Evolutionary conservation across 2,888 invertebrate genomes (phyloP), one percentile per base, ranked within the genome.

Genomic region (Copidosoma aretas): DNA sequence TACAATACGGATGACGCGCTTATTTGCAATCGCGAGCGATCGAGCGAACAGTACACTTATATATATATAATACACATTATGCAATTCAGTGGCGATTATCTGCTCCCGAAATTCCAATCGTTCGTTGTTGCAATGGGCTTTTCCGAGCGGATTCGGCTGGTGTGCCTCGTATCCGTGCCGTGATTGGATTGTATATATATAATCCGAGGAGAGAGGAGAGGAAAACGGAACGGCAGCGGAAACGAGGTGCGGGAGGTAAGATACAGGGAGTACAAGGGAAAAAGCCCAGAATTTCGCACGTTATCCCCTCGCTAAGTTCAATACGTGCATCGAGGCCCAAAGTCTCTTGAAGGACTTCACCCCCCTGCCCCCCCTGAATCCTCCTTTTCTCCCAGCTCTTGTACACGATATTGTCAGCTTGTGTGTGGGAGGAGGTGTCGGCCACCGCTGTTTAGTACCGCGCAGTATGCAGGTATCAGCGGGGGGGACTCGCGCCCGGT

Each of bases 261-360:
- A 21, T 15, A n/a, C 1, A 14, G 14, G 41, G 41, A 41, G 14
- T 8, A 49, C 43, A 19, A 65, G 17, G 14, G 41, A 46, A 57
- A 25, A 51, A 19, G 22, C 60, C 65, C 63, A 67, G 67, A 54
- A 67, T 72, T 63, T 24, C 32, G 39, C 68, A 56, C 68, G 56
- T 64, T 68, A 68, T 56, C 41, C 56, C 56, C 51, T 56, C 60
- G 56, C 39, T 64, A 49, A 69, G 61, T 64, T 69, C 52, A 69
- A 65, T 65, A 58, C 21, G 64, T n/a, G n/a, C n/a, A n/a, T 52
- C 64, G 58, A 46, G 52, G 21, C 49, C 5, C n/a, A 1, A 68
- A 59, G 59, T 22, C 32, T 68, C 22, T 43, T 53, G 52, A 53
- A 56, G 51, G 51, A 52, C 53, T 54, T 19, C 39, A 32, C 41